These are phyloP conservation scores for Eupelmus urozonus DNA, from an alignment of 2,888 invertebrate genomes.

Conservation along the genomic window DNA sequence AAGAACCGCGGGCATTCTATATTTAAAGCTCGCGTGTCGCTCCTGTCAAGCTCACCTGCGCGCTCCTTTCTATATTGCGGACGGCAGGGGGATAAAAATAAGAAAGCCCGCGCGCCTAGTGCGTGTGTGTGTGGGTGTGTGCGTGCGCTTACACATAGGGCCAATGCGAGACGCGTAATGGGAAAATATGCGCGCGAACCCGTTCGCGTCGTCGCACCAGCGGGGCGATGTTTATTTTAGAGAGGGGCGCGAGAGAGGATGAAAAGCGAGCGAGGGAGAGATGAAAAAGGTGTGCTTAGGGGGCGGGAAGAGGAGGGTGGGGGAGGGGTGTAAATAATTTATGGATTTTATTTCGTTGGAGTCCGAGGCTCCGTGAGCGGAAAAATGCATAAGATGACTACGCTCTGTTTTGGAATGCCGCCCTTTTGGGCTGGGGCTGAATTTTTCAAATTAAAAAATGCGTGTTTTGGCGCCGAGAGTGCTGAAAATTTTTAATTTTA, in stretches of 20 bases:
- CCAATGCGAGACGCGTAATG: conserved; percentile 7
- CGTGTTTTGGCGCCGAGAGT: no score
- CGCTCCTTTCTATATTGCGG: conserved; percentile 6
- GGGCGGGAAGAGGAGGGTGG: neutral
- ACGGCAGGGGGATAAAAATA: conserved; percentile 30
- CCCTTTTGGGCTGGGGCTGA: neutral
- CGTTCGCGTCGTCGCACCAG: neutral
- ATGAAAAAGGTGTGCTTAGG: neutral
- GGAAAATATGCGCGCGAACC: conserved; percentile 34
- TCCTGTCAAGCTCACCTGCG: conserved; percentile 46
- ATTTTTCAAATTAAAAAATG: no score
- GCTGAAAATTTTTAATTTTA: no score
- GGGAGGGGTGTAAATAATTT: conserved; percentile 38
- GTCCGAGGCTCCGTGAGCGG: neutral
- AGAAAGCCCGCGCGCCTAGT: no score
- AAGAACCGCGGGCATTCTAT: conserved; percentile 16
- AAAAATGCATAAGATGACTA: conserved; percentile 2
- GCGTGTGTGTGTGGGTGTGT: neutral
- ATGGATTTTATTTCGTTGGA: conserved; percentile 30
- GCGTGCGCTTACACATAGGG: conserved; percentile 15
- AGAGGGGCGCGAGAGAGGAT: neutral
- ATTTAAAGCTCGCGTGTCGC: conserved; percentile 37
- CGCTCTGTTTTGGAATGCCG: neutral
- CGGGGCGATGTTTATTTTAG: conserved; percentile 37
- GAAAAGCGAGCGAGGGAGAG: conserved; percentile 1